Conservation (phyloP, 64 coral and sea anemone species). For the Dendrophyllia cribrosa region DNA sequence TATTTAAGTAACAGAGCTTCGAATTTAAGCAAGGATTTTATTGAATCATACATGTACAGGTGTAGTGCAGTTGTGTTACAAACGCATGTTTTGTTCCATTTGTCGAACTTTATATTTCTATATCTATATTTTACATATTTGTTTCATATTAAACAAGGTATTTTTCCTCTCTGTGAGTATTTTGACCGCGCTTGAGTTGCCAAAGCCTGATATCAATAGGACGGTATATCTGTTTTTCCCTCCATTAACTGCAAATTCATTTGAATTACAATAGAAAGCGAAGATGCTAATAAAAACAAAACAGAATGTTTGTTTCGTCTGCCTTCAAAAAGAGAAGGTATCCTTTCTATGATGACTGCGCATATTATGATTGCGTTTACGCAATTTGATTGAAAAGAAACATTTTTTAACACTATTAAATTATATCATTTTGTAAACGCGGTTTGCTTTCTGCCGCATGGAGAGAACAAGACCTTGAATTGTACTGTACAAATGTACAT, state of each 20-base stretch:
- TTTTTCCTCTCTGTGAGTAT: not conserved
- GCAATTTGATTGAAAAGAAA: no score
- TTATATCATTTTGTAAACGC: not conserved
- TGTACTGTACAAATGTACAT: not conserved
- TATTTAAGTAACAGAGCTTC: no score
- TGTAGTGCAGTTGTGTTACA: no score
- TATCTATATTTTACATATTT: not conserved
- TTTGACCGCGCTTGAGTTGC: not conserved
- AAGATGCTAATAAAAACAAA: not conserved
- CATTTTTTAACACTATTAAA: no score
- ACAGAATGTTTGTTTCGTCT: not conserved
- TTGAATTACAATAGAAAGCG: conserved; percentile 26
- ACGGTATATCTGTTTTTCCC: not conserved
- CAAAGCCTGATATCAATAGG: not conserved
- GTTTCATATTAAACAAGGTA: not conserved
- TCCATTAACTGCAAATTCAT: not conserved
- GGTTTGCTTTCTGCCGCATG: not conserved
- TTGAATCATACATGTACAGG: no score
- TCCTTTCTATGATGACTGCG: not conserved
- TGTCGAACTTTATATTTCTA: no score
- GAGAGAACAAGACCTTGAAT: not conserved
- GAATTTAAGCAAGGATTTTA: no score
- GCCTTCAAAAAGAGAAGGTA: not conserved
- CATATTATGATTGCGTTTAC: not conserved
- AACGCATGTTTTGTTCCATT: no score